These are phyloP conservation scores for Porites australiensis DNA, from an alignment of 64 coral and sea anemone species.

Conservation along the genomic window DNA sequence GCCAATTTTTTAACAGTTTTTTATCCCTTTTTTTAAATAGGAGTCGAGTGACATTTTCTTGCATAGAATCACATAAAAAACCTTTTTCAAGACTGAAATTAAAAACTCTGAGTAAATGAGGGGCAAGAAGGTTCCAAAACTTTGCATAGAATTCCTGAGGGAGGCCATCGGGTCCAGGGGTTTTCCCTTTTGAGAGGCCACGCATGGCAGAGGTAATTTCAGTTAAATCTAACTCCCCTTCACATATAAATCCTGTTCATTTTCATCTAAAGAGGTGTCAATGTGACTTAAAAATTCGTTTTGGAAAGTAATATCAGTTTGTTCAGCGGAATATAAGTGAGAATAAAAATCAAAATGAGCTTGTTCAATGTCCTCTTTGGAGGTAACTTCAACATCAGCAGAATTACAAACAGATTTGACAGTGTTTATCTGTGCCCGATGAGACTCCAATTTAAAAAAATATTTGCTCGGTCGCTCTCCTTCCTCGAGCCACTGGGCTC, in stretches of 20 bases:
- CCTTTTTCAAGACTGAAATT: too few species aligned
- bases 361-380: neutral
- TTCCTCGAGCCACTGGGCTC: slow-evolving; percentile 37
- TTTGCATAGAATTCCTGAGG: neutral
- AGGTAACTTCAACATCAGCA: neutral
- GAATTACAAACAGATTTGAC: neutral
- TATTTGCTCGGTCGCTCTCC: slow-evolving; percentile 21
- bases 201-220: slow-evolving; percentile 1
- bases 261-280: neutral
- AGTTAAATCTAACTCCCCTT: neutral
- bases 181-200: neutral
- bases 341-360: slow-evolving; percentile 36
- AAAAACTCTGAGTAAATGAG: too few species aligned
- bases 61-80: too few species aligned
- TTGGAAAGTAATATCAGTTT: neutral
- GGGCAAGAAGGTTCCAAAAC: too few species aligned
- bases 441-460: slow-evolving; percentile 8
- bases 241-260: neutral
- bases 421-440: neutral
- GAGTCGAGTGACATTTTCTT: too few species aligned
- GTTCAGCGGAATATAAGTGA: neutral
- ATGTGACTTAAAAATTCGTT: neutral
- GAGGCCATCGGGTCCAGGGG: slow-evolving; percentile 41
- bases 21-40: too few species aligned
- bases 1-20: too few species aligned